These are phyloP conservation scores for Cataglyphis livida DNA, from an alignment of 2,888 invertebrate genomes.

Conservation along the genomic window DNA sequence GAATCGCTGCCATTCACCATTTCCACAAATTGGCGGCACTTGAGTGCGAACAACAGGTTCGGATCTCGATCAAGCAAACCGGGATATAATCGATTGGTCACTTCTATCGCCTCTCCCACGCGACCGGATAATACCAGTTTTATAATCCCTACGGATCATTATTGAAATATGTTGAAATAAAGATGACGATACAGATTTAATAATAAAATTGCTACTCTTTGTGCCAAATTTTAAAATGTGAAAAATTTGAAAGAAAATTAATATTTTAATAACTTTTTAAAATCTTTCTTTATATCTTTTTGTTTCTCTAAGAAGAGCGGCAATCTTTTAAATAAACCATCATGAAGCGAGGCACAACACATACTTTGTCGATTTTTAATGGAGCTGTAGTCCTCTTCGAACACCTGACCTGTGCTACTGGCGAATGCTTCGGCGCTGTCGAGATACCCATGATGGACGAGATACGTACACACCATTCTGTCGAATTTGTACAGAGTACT, in stretches of 20 bases:
- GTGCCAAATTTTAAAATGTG: background rate
- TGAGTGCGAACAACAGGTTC: slow-evolving; percentile 97
- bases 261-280: background rate
- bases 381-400: slow-evolving; percentile 96
- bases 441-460: slow-evolving; percentile 99
- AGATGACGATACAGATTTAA: background rate
- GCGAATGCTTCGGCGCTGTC: slow-evolving; percentile 98
- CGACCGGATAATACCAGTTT: slow-evolving; percentile 96
- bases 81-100: slow-evolving; percentile 95
- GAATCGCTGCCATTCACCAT: slow-evolving; percentile 98
- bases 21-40: slow-evolving; percentile 99
- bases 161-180: background rate
- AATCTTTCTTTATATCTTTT: background rate
- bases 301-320: background rate
- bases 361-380: slow-evolving; percentile 98
- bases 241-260: background rate
- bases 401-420: slow-evolving; percentile 94
- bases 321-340: background rate
- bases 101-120: slow-evolving; percentile 98
- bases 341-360: slow-evolving; percentile 72
- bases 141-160: slow-evolving; percentile 91
- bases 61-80: slow-evolving; percentile 96
- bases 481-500: slow-evolving; percentile 75
- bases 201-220: slow-evolving; percentile 9
- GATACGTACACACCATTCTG: slow-evolving; percentile 98